These are phyloP conservation scores for Poecilobothrus nobilitatus DNA, from an alignment of 2,888 invertebrate genomes.

Conservation along the genomic window DNA sequence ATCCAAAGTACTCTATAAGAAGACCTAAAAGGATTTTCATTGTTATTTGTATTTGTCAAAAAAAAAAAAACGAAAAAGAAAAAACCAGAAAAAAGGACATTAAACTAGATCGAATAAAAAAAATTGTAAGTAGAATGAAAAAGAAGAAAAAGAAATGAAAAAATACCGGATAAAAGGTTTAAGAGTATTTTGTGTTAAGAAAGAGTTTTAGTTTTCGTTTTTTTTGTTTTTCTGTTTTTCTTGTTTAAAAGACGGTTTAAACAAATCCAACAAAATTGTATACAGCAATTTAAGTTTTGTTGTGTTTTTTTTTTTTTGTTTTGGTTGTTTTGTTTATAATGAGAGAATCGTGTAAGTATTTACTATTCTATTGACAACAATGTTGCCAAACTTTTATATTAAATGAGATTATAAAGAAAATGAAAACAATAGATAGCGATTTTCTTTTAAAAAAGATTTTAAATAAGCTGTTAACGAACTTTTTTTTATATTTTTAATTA, in stretches of 20 bases:
- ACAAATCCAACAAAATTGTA: conserved; percentile 6
- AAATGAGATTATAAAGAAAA: no score
- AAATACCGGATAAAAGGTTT: neutral
- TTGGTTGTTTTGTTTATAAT: neutral
- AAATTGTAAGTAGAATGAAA: neutral
- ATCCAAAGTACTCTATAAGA: neutral
- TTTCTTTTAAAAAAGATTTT: no score
- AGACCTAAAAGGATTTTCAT: neutral
- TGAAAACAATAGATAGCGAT: no score
- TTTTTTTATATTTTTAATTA: no score
- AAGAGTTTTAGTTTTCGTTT: neutral
- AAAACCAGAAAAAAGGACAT: neutral
- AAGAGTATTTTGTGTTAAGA: conserved; percentile 4
- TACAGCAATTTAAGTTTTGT: neutral
- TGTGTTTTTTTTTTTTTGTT: neutral
- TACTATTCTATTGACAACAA: neutral
- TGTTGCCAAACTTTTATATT: neutral
- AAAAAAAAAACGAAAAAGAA: no score
- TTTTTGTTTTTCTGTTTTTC: neutral
- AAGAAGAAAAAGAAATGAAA: neutral
- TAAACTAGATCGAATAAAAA: neutral
- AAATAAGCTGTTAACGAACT: no score
- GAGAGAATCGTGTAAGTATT: neutral
- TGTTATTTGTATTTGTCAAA: neutral
- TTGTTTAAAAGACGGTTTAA: conserved; percentile 3